Percentiles rank a stretch among this genome's conserved stretches.
Evolutionary conservation across 2,888 invertebrate species (phyloP).

Genomic region (Ennomos erosarius): DNA sequence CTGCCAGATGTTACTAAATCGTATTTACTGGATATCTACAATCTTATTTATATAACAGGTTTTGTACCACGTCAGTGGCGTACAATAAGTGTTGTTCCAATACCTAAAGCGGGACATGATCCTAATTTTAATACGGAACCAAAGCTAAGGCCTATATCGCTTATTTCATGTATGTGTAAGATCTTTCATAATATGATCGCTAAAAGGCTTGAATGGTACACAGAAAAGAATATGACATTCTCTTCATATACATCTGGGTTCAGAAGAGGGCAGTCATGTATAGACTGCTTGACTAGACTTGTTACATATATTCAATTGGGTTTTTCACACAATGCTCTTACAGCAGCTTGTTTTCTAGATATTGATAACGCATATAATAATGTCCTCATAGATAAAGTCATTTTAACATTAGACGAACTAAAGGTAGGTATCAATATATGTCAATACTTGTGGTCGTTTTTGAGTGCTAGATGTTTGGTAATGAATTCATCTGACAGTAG

Average conservation of each 20-base stretch:
- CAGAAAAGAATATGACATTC: background rate
- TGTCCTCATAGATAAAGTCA: background rate
- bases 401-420: background rate
- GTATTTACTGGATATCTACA: slow-evolving; percentile 26
- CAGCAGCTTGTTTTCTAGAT: background rate
- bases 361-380: slow-evolving; percentile 3
- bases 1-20: slow-evolving; percentile 20
- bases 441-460: background rate
- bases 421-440: background rate
- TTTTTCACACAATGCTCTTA: background rate
- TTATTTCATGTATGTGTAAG: slow-evolving; percentile 6
- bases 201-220: background rate
- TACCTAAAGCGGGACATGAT: slow-evolving; percentile 28
- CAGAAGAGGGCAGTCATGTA: background rate
- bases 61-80: slow-evolving; percentile 21
- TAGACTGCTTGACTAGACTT: background rate
- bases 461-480: background rate
- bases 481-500: background rate
- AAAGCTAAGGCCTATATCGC: slow-evolving; percentile 26
- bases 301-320: background rate
- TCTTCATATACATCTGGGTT: background rate
- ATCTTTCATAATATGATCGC: background rate
- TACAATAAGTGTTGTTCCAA: slow-evolving; percentile 24
- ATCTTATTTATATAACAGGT: slow-evolving; percentile 12
- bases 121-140: background rate